Base-by-base conservation (phyloP, 2,113 vertebrate species). In the Scalopus aquaticus region DNA sequence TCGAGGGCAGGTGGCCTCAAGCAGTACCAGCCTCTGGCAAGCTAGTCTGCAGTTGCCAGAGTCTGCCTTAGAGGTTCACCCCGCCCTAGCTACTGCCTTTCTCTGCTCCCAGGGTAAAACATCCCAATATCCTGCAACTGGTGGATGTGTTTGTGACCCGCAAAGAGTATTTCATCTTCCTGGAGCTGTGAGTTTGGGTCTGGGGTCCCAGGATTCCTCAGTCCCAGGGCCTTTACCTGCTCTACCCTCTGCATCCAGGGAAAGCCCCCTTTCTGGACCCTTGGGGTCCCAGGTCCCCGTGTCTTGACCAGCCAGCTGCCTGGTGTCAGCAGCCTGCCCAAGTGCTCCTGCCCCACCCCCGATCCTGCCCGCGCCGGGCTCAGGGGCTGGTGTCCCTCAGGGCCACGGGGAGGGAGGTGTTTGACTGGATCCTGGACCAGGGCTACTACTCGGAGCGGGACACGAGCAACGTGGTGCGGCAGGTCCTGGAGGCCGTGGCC, bases 381-480 rank as follows among this genome's bases (percentile, higher is more conserved):
- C 96, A 97, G 95, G 96, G 91, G 95, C 97, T 96, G 93, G 92
- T 97, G 96, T 97, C 96, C 92, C 96, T 90, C 97, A 99, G 99
- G 89, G 99, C 99, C 95, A 99, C 99, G 12, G 99, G 99, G 94
- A 99, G 99, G 94, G 99, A 99, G 97, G 99, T 99, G 93, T 99
- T 99, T 89, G 99, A 99, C 98, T 99, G 99, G 99, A 99, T 99
- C 98, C 98, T 99, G 98, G 99, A 99, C 97, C 99, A 99, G 98
- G 99, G 99, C 80, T 99, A 99, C 98, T 99, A 99, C 97, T 99
- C 99, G 0, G 99, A 99, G 97, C 98, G 98, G 94, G 99, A 99
- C 98, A 99, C 99, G 95, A 99, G 99, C 98, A 99, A 99, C 9
- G 99, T 99, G 97, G 99, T 99, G 96, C 98, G 99, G 93, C 99